Evolutionary conservation across 2,797 vertebrate genomes (phyloP).

Genomic region (Sebastes nivosus): DNA sequence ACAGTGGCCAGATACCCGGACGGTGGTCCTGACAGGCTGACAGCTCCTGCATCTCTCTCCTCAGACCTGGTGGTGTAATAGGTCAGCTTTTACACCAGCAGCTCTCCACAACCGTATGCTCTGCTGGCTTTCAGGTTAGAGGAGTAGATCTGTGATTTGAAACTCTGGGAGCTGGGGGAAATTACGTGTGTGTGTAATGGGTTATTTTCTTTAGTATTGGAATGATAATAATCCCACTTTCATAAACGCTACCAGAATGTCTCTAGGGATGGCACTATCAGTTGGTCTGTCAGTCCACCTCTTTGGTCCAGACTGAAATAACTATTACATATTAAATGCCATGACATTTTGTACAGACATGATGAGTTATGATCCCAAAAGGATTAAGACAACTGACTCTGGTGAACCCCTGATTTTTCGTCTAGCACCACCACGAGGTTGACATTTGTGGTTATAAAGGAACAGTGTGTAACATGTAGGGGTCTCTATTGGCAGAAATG

Average conservation of each 20-base stretch:
- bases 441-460: background rate
- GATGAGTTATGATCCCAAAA: background rate
- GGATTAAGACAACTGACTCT: background rate
- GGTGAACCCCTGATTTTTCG: background rate
- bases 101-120: background rate
- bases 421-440: background rate
- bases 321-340: background rate
- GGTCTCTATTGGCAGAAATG: too few species aligned
- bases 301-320: background rate
- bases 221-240: background rate
- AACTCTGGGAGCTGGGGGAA: background rate
- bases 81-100: slow-evolving; percentile 18
- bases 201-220: background rate
- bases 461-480: background rate
- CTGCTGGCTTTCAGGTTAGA: background rate
- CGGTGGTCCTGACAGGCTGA: slow-evolving; percentile 26
- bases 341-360: background rate
- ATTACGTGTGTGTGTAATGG: background rate
- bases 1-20: slow-evolving; percentile 55
- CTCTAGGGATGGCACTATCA: background rate
- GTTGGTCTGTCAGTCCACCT: background rate
- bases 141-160: background rate
- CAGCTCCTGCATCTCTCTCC: slow-evolving; percentile 11
- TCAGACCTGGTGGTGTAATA: background rate
- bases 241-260: background rate